A percentile compares a stretch with the other conserved stretches of the same genome.
These are phyloP conservation scores for Nomada fabriciana DNA, from an alignment of 2,888 invertebrate genomes.

Conservation along the genomic window DNA sequence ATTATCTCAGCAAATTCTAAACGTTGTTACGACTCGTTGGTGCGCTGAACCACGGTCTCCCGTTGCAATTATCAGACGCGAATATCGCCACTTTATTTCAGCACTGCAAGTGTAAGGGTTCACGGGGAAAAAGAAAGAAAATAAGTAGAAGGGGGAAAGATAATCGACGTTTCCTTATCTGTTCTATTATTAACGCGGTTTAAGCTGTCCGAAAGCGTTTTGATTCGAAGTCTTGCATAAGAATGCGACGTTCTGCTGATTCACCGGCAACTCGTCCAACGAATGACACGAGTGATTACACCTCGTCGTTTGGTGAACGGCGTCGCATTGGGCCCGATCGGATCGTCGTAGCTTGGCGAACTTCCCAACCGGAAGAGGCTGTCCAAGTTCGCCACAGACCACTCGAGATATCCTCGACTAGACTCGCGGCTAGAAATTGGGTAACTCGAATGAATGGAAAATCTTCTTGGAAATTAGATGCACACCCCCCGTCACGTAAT, in stretches of 20 bases:
- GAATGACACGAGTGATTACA: background rate
- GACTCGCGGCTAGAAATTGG: background rate
- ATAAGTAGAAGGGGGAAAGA: too few relatives aligned
- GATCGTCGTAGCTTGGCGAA: conserved; percentile 6
- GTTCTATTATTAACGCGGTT: background rate
- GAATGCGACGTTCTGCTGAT: conserved; percentile 5
- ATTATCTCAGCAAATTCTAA: too few relatives aligned
- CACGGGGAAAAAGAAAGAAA: too few relatives aligned
- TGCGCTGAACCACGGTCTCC: too few relatives aligned
- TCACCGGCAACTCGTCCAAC: background rate
- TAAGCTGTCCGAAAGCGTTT: background rate
- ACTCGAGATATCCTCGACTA: background rate
- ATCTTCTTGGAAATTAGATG: background rate
- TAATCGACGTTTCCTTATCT: too few relatives aligned
- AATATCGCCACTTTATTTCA: too few relatives aligned
- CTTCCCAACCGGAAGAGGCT: conserved; percentile 28
- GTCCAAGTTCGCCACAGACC: background rate
- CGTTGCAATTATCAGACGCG: too few relatives aligned
- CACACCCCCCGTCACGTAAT: too few relatives aligned
- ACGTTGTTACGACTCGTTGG: too few relatives aligned
- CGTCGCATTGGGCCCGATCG: too few relatives aligned
- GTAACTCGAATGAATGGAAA: background rate
- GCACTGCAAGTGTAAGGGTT: too few relatives aligned
- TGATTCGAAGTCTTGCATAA: background rate
- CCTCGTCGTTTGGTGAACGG: too few relatives aligned